Conservation (phyloP, 2,888 invertebrate genomes). For the Euspilapteryx auroguttella region DNA sequence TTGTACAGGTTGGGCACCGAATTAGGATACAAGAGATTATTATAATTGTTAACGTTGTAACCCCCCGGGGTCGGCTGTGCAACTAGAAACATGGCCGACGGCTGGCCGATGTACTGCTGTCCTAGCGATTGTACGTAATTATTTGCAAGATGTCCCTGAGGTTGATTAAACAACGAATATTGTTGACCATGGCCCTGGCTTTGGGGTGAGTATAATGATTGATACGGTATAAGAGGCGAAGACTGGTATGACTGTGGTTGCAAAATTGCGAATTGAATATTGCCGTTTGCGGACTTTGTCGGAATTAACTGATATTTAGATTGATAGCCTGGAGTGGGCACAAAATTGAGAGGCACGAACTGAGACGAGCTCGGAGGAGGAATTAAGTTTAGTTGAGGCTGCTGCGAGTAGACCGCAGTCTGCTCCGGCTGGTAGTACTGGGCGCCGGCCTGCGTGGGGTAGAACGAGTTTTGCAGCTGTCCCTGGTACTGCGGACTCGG, state of each 20-base stretch:
- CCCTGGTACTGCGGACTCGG: conserved; percentile 23
- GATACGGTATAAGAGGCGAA: conserved; percentile 23
- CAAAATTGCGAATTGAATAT: conserved; percentile 32
- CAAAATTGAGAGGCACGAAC: conserved; percentile 36
- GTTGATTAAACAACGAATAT: neutral
- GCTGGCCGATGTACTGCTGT: conserved; percentile 28
- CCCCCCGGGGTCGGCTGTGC: conserved; percentile 32
- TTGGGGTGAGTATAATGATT: conserved; percentile 15
- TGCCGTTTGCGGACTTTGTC: conserved; percentile 26
- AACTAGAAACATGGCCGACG: conserved; percentile 33
- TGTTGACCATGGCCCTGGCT: neutral
- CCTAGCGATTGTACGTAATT: conserved; percentile 25
- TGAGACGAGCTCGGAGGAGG: conserved; percentile 27
- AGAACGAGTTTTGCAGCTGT: conserved; percentile 36
- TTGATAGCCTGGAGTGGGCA: conserved; percentile 43
- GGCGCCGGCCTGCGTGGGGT: conserved; percentile 29
- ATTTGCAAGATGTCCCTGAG: conserved; percentile 9
- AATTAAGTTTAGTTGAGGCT: conserved; percentile 22
- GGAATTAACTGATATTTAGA: conserved; percentile 42
- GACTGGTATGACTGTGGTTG: conserved; percentile 26
- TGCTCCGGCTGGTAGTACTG: conserved; percentile 30
- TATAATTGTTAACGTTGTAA: conserved; percentile 30
- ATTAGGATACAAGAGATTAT: conserved; percentile 14
- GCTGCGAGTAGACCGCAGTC: conserved; percentile 16
- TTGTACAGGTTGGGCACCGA: conserved; percentile 35